Evolutionary conservation across 2,888 invertebrate species (phyloP).

Genomic region (Steinernema scapterisci): DNA sequence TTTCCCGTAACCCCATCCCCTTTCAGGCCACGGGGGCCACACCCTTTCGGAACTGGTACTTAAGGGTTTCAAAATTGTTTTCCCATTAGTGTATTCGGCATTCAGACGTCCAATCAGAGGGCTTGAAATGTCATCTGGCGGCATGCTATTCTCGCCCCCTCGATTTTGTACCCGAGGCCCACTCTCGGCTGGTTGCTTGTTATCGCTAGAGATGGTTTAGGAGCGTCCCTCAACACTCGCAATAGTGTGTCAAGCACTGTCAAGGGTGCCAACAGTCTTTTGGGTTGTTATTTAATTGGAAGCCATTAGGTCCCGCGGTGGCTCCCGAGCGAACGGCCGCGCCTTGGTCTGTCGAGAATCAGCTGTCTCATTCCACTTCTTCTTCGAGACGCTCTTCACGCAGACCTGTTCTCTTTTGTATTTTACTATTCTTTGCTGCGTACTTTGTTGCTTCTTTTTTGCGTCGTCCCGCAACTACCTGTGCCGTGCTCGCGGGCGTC

Average conservation of each 20-base stretch:
- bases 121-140: not conserved
- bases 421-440: not conserved
- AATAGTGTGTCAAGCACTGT: not conserved
- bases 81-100: not conserved
- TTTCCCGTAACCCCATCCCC: not conserved
- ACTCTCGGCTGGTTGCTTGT: not conserved
- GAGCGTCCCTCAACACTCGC: not conserved
- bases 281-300: slow-evolving; percentile 21
- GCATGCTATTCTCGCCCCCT: not conserved
- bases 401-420: slow-evolving; percentile 10
- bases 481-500: not conserved
- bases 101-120: not conserved
- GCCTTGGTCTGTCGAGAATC: slow-evolving; percentile 13
- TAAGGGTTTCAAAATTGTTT: not conserved
- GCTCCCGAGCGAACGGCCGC: not conserved
- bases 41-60: not conserved
- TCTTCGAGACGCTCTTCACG: no score
- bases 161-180: not conserved
- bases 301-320: not conserved
- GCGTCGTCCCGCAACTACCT: not conserved
- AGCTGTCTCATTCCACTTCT: not conserved
- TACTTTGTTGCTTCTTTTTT: not conserved
- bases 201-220: not conserved
- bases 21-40: not conserved
- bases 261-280: not conserved